A percentile compares a stretch with the other conserved stretches of the same genome.
Conservation (phyloP, 2,888 invertebrate genomes). For the Pasiphila rectangulata region DNA sequence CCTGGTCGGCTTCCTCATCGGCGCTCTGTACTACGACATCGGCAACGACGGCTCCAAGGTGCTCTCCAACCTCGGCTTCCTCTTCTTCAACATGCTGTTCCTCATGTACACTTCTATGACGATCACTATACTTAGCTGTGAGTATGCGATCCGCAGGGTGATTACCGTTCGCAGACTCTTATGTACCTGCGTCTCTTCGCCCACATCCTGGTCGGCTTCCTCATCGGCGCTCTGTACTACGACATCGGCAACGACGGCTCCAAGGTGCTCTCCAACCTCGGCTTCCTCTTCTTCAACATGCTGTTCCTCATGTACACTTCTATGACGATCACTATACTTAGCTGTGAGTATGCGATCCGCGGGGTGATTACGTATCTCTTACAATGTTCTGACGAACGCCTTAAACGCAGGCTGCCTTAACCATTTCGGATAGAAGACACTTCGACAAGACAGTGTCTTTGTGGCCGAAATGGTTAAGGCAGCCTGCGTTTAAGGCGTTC, state of each 20-base stretch:
- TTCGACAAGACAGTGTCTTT: too few relatives aligned
- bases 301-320: conserved; percentile 99
- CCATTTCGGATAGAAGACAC: too few relatives aligned
- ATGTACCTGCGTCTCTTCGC: conserved; percentile 97
- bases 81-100: conserved; percentile 99
- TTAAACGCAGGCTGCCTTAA: too few relatives aligned
- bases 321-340: conserved; percentile 99
- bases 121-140: conserved; percentile 98
- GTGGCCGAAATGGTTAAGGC: too few relatives aligned
- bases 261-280: conserved; percentile 97
- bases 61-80: conserved; percentile 96
- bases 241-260: conserved; percentile 97
- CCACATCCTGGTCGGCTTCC: conserved; percentile 94
- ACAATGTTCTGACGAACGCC: too few relatives aligned
- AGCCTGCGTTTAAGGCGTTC: too few relatives aligned
- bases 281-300: conserved; percentile 99
- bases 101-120: conserved; percentile 99
- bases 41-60: conserved; percentile 98
- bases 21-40: conserved; percentile 96
- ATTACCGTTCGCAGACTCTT: too few relatives aligned
- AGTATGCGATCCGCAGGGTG: too few relatives aligned
- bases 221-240: conserved; percentile 97
- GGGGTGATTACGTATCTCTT: too few relatives aligned
- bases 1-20: conserved; percentile 95
- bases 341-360: conserved; percentile 90